A percentile compares a stretch with the other conserved stretches of the same genome.
These are phyloP conservation scores for Bambusicola thoracicus DNA, from an alignment of 2,113 vertebrate species.

Conservation along the genomic window DNA sequence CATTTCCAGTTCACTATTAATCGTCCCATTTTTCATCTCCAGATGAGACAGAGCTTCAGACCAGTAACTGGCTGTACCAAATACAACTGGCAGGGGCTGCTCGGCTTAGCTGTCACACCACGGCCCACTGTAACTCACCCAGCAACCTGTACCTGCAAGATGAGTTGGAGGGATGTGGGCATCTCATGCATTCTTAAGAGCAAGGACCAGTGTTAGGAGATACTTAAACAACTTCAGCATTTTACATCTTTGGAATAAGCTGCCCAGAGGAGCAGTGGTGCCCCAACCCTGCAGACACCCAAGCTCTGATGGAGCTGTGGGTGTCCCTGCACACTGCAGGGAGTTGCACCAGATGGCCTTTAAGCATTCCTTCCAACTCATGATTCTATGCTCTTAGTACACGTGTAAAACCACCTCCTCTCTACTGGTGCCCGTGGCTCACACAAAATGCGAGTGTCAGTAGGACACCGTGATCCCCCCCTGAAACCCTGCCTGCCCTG, in stretches of 20 bases:
- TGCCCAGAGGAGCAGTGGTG: no score
- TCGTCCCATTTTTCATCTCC: not conserved
- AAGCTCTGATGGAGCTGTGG: no score
- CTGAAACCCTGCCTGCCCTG: not conserved
- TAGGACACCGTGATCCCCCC: not conserved
- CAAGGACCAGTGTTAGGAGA: not conserved
- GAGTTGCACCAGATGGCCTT: no score
- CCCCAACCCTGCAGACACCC: no score
- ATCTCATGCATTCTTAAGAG: not conserved
- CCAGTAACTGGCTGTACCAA: not conserved
- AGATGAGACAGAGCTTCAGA: not conserved
- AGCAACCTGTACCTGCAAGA: not conserved
- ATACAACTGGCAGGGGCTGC: not conserved
- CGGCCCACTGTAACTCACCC: not conserved
- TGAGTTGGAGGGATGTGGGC: not conserved
- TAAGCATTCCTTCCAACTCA: no score
- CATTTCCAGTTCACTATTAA: not conserved
- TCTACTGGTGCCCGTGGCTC: not conserved
- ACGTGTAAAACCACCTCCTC: not conserved
- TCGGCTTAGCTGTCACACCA: not conserved
- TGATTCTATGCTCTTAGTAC: not conserved
- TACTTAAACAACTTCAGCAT: not conserved
- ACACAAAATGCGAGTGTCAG: not conserved
- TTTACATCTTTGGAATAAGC: not conserved
- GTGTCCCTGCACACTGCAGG: no score